Percentiles rank a stretch among this genome's conserved stretches.
Conservation (phyloP, 2,113 vertebrate species). For the Tiliqua scincoides region DNA sequence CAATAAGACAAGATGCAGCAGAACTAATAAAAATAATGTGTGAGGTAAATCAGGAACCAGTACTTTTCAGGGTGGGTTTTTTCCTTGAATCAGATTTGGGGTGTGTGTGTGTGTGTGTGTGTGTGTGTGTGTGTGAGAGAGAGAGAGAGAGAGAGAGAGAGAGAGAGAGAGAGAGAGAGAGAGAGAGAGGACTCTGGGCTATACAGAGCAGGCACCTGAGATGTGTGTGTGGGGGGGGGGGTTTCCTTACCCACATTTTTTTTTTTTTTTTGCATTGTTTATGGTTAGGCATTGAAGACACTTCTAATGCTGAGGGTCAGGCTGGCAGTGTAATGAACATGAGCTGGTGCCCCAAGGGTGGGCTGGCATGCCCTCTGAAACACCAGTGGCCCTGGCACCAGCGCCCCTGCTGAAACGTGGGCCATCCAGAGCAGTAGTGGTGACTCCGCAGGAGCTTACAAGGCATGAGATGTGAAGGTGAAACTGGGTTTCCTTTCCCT, state of each 20-base stretch:
- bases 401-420: slow-evolving; percentile 30
- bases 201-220: slow-evolving; percentile 2
- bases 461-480: slow-evolving; percentile 45
- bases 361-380: slow-evolving; percentile 45
- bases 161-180: background rate
- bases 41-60: slow-evolving; percentile 35
- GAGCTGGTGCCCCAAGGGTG: slow-evolving; percentile 34
- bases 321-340: slow-evolving; percentile 46
- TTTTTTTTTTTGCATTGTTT: slow-evolving; percentile 47
- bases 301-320: slow-evolving; percentile 34
- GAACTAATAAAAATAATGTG: slow-evolving; percentile 54
- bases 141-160: too few relatives aligned
- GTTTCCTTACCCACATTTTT: slow-evolving; percentile 40
- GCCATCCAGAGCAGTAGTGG: slow-evolving; percentile 46
- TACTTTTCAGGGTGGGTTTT: background rate
- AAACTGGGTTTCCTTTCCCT: slow-evolving; percentile 18
- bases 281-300: slow-evolving; percentile 30
- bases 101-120: background rate
- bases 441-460: slow-evolving; percentile 45
- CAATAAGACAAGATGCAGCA: slow-evolving; percentile 52
- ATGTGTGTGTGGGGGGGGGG: slow-evolving; percentile 37
- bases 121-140: background rate
- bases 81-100: background rate
- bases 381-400: slow-evolving; percentile 30
- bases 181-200: background rate